Evolutionary conservation across 2,797 vertebrate genomes (phyloP).

Genomic region (Iguana delicatissima): DNA sequence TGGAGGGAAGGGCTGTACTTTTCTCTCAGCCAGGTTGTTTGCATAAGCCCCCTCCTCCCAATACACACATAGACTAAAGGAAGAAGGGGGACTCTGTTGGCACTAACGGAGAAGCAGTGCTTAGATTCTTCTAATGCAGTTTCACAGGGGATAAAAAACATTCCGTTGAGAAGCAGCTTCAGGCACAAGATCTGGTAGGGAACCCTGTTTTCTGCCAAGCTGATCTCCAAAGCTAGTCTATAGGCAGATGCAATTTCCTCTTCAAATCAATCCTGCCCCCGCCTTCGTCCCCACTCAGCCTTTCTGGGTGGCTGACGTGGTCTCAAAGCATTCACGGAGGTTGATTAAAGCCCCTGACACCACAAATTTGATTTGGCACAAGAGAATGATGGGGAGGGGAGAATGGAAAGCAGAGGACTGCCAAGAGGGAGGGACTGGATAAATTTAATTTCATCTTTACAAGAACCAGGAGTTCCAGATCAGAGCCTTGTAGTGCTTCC

Average conservation of each 20-base stretch:
- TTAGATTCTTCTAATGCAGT: neutral
- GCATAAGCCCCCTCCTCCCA: too few species aligned
- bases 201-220: neutral
- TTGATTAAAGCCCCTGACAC: conserved; percentile 38
- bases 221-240: neutral
- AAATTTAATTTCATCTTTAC: neutral
- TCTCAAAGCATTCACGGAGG: conserved; percentile 37
- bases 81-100: too few species aligned
- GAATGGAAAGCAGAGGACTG: neutral
- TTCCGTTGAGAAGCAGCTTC: neutral
- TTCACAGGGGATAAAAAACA: neutral
- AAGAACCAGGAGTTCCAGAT: neutral
- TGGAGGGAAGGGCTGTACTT: neutral
- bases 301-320: conserved; percentile 34
- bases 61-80: too few species aligned
- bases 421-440: neutral
- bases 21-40: too few species aligned
- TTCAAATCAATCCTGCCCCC: conserved; percentile 35
- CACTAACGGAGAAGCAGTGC: neutral
- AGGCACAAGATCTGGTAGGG: neutral
- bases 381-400: neutral
- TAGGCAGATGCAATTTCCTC: conserved; percentile 54
- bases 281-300: conserved; percentile 24
- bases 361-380: conserved; percentile 41
- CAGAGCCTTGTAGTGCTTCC: neutral